Conservation (phyloP, 2,888 invertebrate genomes). For the Drosophila cognata region DNA sequence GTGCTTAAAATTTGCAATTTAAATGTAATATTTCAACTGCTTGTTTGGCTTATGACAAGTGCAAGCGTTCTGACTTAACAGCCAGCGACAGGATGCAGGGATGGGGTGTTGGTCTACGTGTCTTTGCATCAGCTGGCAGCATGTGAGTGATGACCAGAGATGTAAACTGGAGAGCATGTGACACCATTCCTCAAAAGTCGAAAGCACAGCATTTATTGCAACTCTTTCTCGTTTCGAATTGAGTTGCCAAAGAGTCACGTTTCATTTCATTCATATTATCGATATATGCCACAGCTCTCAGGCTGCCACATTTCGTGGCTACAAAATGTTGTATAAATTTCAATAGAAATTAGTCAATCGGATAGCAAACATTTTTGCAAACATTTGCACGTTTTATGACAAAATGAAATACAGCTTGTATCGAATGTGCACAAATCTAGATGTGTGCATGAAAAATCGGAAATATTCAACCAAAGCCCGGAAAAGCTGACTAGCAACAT, state of each 20-base stretch:
- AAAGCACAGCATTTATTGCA: no score
- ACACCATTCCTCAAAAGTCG: neutral
- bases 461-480: constrained; percentile 14
- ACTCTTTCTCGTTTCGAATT: neutral
- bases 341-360: constrained; percentile 10
- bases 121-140: constrained; percentile 23
- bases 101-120: neutral
- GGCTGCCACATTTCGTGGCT: constrained; percentile 36
- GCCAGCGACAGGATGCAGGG: constrained; percentile 42
- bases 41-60: constrained; percentile 74
- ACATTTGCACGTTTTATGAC: constrained; percentile 41
- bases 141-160: constrained; percentile 41
- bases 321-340: constrained; percentile 25
- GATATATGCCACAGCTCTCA: constrained; percentile 5
- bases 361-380: neutral
- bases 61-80: constrained; percentile 59
- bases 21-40: constrained; percentile 75
- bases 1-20: constrained; percentile 70
- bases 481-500: constrained; percentile 9
- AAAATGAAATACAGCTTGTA: constrained; percentile 2
- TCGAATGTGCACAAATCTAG: neutral
- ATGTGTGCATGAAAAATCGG: constrained; percentile 11
- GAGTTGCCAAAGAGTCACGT: constrained; percentile 33
- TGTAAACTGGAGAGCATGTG: neutral
- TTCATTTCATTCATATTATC: constrained; percentile 27